These are phyloP conservation scores for Brachypteracias leptosomus DNA, from an alignment of 2,113 vertebrate species.

Conservation along the genomic window DNA sequence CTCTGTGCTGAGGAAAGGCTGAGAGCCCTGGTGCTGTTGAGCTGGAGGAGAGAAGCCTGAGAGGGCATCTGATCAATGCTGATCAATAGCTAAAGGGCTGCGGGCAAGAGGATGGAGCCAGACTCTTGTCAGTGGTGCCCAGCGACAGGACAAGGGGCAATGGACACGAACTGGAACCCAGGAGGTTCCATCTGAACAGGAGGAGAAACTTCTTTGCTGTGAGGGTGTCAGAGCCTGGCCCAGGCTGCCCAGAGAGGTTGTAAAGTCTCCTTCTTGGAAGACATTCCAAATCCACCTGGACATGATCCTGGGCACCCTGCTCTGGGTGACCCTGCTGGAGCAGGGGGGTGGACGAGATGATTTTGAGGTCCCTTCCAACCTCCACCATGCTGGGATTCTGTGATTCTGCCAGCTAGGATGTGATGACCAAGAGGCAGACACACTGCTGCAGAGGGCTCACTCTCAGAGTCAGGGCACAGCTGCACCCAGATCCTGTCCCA, in stretches of 20 bases:
- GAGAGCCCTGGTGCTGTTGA: not conserved
- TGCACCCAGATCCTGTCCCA: not conserved
- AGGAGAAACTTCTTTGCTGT: not conserved
- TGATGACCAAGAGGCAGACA: not conserved
- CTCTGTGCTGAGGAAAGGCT: not conserved
- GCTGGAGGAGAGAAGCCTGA: not conserved
- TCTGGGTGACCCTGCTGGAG: not conserved
- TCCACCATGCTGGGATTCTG: no score
- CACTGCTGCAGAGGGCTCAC: not conserved
- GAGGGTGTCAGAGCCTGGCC: not conserved
- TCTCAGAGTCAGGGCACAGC: not conserved
- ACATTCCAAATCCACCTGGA: not conserved
- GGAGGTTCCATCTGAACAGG: not conserved
- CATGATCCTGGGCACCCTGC: not conserved
- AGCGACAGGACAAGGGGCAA: not conserved
- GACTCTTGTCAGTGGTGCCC: not conserved
- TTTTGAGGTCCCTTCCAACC: not conserved
- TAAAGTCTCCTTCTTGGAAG: not conserved
- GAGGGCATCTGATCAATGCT: not conserved
- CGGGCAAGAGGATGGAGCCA: not conserved
- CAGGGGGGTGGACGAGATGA: not conserved
- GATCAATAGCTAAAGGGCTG: not conserved
- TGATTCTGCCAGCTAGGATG: not conserved
- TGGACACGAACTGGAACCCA: not conserved
- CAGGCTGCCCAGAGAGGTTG: not conserved